Base-by-base conservation (phyloP, 2,888 invertebrate species). In the Zygaena filipendulae region DNA sequence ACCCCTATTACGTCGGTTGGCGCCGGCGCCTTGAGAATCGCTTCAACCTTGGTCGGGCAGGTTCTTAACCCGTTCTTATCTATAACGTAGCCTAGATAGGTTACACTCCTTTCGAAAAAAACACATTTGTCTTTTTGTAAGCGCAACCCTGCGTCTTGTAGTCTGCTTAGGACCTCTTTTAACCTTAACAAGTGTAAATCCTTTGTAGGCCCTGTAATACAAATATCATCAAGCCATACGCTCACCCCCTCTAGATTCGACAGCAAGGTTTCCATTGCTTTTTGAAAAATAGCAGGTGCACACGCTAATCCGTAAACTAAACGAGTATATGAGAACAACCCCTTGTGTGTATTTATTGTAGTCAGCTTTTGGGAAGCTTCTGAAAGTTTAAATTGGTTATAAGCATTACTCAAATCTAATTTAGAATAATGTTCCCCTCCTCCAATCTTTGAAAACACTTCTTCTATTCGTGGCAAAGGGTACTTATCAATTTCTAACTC, bases 271-370 rank as follows among this genome's bases (percentile, higher is more conserved):
- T 39, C 40, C 37, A 40, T 37, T 1, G 38, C 13, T 6, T 31
- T 28, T 24, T 39, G 41, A 11, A 37, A 41, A 12, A 41, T 36
- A 2, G 41, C 39, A 1, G 42, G 40, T 1, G 34, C 37, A 20
- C 33, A 37, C 1, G 37, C 33, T 2, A 40, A 19, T 2, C 36
- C 38, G 16, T 40, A 40, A 13, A 40, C 40, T 3, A 40, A 23
- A 2, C 40, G 32, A 1, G 40, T 33, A 30, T 32, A 38, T 27
- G 27, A 35, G 21, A 29, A 40, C 11, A 41, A n/a, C 0, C 39
- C 38, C 6, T 32, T 34, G 2, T 23, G 27, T 2, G 45, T 42
- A 25, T 36, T 41, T 2, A 45, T 40, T 1, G 41, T 41, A 1
- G 42, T 42, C 0, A 43, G 27, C 2, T 31, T 26, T 20, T 42